Conservation (phyloP, 1,140 invertebrate genomes). For the Leptinotarsa undecemlineata region DNA sequence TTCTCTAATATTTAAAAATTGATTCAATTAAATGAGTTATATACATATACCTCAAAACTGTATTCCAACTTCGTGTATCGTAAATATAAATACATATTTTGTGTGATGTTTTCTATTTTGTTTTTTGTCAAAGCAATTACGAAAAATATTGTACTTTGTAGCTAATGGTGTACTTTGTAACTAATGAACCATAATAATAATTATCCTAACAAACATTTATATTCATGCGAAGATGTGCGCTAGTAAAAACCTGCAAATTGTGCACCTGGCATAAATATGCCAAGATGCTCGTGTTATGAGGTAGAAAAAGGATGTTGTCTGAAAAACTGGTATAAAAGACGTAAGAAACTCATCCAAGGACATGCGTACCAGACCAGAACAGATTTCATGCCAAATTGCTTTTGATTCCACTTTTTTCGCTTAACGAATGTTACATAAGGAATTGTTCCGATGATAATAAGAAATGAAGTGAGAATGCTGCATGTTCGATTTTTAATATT, state of each 20-base stretch:
- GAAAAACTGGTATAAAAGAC: conserved; percentile 2
- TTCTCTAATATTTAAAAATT: too few species aligned
- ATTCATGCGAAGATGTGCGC: not conserved
- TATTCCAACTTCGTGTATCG: too few species aligned
- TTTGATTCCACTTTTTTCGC: not conserved
- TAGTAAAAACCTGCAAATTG: not conserved
- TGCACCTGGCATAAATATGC: not conserved
- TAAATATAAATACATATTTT: too few species aligned
- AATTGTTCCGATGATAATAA: too few species aligned
- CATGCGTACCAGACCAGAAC: conserved; percentile 8
- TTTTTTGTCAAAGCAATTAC: not conserved
- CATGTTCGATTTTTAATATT: too few species aligned
- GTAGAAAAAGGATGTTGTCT: not conserved
- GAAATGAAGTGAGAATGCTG: too few species aligned
- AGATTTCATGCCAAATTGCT: conserved; percentile 10
- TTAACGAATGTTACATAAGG: not conserved
- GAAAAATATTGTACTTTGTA: not conserved
- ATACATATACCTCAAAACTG: too few species aligned
- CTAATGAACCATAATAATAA: not conserved
- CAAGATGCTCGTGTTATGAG: not conserved
- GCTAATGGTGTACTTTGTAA: not conserved
- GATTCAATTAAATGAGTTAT: too few species aligned
- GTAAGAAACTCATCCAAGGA: conserved; percentile 7
- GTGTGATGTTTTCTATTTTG: not conserved
- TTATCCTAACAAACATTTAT: not conserved